These are phyloP conservation scores for Sitophilus oryzae DNA, from an alignment of 1,140 invertebrate species.

Conservation along the genomic window DNA sequence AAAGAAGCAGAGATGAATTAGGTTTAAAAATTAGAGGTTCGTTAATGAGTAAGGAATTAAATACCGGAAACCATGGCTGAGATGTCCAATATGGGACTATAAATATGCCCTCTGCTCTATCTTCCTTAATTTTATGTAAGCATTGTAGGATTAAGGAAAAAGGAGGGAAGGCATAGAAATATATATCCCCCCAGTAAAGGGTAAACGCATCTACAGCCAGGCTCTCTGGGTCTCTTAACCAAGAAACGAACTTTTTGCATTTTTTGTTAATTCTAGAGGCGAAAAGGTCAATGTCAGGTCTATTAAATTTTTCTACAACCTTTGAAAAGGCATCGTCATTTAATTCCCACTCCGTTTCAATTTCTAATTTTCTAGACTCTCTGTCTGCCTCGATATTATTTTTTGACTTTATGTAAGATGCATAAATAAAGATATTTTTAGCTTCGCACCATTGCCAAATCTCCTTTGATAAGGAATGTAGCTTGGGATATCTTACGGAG, in stretches of 20 bases:
- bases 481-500: constrained; percentile 7
- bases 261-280: no score
- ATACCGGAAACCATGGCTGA: constrained; percentile 34
- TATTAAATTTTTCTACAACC: constrained; percentile 22
- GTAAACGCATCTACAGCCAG: constrained; percentile 34
- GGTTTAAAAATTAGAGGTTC: constrained; percentile 3
- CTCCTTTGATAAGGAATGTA: constrained; percentile 2
- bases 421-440: constrained; percentile 27
- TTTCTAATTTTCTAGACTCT: constrained; percentile 24
- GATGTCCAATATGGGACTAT: constrained; percentile 23
- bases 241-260: no score
- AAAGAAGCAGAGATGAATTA: constrained; percentile 2
- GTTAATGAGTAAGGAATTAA: no score
- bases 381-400: constrained; percentile 31
- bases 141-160: constrained; percentile 26
- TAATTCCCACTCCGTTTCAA: constrained; percentile 7
- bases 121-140: constrained; percentile 22
- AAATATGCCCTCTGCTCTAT: constrained; percentile 27
- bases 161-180: constrained; percentile 34
- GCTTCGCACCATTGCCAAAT: constrained; percentile 38
- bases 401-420: constrained; percentile 27
- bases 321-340: constrained; percentile 7
- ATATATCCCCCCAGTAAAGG: constrained; percentile 22
- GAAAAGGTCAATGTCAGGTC: constrained; percentile 32
- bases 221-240: constrained; percentile 25